phyloP scores from a whole-genome alignment of 2,113 vertebrate species.

The Neogobius melanostomus region DNA sequence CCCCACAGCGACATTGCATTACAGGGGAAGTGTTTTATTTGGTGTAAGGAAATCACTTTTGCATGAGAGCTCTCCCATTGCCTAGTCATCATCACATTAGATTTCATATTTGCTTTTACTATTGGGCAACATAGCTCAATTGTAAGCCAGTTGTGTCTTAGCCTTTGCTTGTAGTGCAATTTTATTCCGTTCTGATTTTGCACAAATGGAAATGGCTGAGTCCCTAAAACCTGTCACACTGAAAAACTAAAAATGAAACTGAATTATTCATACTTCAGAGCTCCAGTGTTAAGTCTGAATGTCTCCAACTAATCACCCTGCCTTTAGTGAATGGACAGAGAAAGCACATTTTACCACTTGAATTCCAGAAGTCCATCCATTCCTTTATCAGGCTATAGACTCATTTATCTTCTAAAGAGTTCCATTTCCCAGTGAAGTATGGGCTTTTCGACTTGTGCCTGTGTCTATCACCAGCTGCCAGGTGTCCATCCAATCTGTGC shows the following conservation, averaged over 20 bases:
- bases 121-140: not conserved
- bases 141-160: not conserved
- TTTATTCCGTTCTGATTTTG: not conserved
- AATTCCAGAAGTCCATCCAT: slow-evolving; percentile 14
- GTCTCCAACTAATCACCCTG: not conserved
- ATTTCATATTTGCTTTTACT: not conserved
- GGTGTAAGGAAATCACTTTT: not conserved
- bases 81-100: not conserved
- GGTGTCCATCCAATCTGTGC: slow-evolving; percentile 32
- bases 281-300: not conserved
- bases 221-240: slow-evolving; percentile 6
- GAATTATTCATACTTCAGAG: not conserved
- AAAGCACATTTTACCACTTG: slow-evolving; percentile 9
- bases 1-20: no score
- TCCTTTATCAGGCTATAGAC: slow-evolving; percentile 8
- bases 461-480: slow-evolving; percentile 45
- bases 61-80: not conserved
- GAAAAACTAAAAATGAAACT: slow-evolving; percentile 5
- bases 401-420: slow-evolving; percentile 48
- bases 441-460: slow-evolving; percentile 28
- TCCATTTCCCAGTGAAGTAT: slow-evolving; percentile 46
- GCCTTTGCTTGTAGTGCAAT: not conserved
- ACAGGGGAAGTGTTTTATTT: not conserved
- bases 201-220: slow-evolving; percentile 8
- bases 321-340: slow-evolving; percentile 3